These are phyloP conservation scores for Cydia strobilella DNA, from an alignment of 1,140 invertebrate species.

Conservation along the genomic window DNA sequence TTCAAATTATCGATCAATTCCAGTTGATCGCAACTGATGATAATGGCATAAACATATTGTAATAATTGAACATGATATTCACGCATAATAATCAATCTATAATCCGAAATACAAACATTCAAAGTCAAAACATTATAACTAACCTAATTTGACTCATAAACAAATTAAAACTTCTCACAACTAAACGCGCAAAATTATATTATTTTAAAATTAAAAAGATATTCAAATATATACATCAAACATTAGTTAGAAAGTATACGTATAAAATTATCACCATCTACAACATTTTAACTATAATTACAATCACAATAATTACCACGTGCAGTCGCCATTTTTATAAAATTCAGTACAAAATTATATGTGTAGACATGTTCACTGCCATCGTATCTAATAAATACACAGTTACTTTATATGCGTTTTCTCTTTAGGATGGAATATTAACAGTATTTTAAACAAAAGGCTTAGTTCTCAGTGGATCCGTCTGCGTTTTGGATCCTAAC, in stretches of 20 bases:
- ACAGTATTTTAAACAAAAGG: conserved; percentile 53
- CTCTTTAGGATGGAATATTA: conserved; percentile 32
- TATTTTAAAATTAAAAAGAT: conserved; percentile 11
- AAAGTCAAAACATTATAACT: conserved; percentile 32
- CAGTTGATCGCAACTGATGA: conserved; percentile 20
- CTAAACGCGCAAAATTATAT: conserved; percentile 15
- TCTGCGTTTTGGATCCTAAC: conserved; percentile 63
- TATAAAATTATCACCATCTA: conserved; percentile 24
- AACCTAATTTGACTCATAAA: conserved; percentile 5
- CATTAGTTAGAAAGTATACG: neutral
- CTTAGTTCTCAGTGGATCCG: conserved; percentile 59
- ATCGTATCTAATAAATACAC: neutral
- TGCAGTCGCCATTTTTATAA: neutral
- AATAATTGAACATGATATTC: conserved; percentile 27
- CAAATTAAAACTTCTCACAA: conserved; percentile 30
- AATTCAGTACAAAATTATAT: neutral
- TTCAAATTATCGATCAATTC: conserved; percentile 15
- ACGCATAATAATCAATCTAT: neutral
- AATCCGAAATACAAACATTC: conserved; percentile 9
- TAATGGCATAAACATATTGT: conserved; percentile 1
- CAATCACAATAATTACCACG: neutral
- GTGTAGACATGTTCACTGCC: neutral
- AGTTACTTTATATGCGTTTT: neutral
- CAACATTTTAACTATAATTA: neutral
- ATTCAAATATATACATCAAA: conserved; percentile 30